These are phyloP conservation scores for Pachypanchax playfairii DNA, from an alignment of 2,113 vertebrate species.

Conservation along the genomic window DNA sequence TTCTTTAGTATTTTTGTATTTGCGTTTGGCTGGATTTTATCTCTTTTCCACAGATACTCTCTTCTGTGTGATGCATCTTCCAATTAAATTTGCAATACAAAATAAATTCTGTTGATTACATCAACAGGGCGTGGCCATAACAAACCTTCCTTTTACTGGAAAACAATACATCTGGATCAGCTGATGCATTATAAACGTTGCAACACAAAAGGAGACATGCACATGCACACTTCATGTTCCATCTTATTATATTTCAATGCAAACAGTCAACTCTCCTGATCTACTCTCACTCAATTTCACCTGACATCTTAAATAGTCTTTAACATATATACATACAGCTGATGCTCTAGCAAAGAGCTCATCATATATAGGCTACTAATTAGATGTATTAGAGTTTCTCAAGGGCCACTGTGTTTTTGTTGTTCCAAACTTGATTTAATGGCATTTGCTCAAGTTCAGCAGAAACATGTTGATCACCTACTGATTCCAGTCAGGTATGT, in stretches of 20 bases:
- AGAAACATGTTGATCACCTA: too few relatives aligned
- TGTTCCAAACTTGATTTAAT: too few relatives aligned
- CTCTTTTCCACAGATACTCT: conserved; percentile 21
- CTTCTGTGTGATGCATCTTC: neutral
- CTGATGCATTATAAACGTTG: neutral
- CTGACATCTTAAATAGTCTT: neutral
- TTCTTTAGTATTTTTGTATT: neutral
- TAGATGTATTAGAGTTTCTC: too few relatives aligned
- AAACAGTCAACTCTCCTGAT: neutral
- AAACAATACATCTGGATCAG: conserved; percentile 8
- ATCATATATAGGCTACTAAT: neutral
- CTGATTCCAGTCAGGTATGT: too few relatives aligned
- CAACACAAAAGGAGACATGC: neutral
- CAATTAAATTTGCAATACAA: neutral
- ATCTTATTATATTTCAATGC: neutral
- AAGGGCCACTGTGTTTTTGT: neutral
- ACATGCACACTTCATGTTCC: neutral
- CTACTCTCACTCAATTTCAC: conserved; percentile 1
- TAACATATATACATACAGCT: conserved; percentile 1
- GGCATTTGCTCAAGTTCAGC: too few relatives aligned
- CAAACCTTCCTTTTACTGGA: conserved; percentile 6
- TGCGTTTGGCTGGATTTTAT: neutral
- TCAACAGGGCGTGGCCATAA: conserved; percentile 1
- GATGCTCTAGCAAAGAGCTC: neutral
- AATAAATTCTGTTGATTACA: too few relatives aligned